Evolutionary conservation across 2,797 vertebrate genomes (phyloP).

Genomic region (Ctenosaura bakeri): DNA sequence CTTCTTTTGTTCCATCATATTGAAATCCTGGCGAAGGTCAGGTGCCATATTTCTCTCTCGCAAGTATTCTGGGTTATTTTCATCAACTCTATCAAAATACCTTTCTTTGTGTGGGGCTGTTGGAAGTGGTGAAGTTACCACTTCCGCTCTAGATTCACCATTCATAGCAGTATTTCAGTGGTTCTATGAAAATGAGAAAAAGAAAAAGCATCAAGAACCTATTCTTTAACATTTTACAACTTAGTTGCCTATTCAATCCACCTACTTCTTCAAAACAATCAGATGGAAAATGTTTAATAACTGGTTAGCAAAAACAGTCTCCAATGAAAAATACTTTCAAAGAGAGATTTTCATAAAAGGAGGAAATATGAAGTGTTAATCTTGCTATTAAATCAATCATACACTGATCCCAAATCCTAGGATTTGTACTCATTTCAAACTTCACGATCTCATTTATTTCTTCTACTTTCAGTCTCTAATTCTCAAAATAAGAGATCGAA

Average conservation of each 20-base stretch:
- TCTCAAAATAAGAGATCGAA: too few species aligned
- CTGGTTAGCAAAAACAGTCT: neutral
- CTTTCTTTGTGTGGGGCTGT: constrained; percentile 97
- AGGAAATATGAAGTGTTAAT: neutral
- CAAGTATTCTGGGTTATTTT: constrained; percentile 95
- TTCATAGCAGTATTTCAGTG: constrained; percentile 87
- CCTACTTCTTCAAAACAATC: too few species aligned
- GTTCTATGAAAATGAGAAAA: constrained; percentile 58
- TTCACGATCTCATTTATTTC: neutral
- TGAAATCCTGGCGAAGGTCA: constrained; percentile 97
- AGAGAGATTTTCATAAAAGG: neutral
- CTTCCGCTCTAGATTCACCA: constrained; percentile 92
- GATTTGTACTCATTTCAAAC: neutral
- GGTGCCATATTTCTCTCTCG: constrained; percentile 98
- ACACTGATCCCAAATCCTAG: neutral
- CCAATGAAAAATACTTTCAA: neutral
- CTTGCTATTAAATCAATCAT: neutral
- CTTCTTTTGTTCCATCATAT: constrained; percentile 99
- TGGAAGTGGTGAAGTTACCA: constrained; percentile 97
- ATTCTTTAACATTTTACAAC: neutral
- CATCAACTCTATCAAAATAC: constrained; percentile 97
- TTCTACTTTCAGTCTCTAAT: neutral
- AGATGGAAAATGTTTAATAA: neutral
- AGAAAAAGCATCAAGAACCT: neutral
- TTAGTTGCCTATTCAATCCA: neutral